Conservation (phyloP, 2,888 invertebrate genomes). For the Blera fallax region DNA sequence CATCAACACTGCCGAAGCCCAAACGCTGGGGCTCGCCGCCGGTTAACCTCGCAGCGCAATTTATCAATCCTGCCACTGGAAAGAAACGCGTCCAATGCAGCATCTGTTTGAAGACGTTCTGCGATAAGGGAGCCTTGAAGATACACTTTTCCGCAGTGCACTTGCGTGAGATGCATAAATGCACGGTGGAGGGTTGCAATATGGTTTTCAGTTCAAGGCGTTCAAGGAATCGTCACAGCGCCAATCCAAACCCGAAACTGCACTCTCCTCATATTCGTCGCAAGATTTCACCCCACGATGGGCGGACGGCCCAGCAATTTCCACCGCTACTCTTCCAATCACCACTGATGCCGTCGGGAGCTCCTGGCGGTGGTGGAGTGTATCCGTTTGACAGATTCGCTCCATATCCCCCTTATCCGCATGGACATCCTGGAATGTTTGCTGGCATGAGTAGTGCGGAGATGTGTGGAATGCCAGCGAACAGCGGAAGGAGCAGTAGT, state of each 20-base stretch:
- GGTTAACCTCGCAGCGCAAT: conserved; percentile 91
- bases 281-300: conserved; percentile 96
- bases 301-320: conserved; percentile 89
- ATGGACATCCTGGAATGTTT: conserved; percentile 50
- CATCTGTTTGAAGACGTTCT: conserved; percentile 98
- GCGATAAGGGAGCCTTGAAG: conserved; percentile 99
- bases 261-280: conserved; percentile 97
- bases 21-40: conserved; percentile 88
- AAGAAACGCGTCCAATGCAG: conserved; percentile 99
- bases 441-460: conserved; percentile 21
- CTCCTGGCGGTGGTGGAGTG: conserved; percentile 84
- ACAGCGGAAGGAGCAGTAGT: conserved; percentile 74
- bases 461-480: conserved; percentile 27
- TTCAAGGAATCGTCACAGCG: conserved; percentile 96
- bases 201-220: conserved; percentile 99
- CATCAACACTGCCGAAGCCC: conserved; percentile 78
- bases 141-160: conserved; percentile 99
- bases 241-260: conserved; percentile 97
- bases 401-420: conserved; percentile 45
- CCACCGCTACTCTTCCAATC: conserved; percentile 87
- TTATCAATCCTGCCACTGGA: conserved; percentile 94
- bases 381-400: conserved; percentile 83
- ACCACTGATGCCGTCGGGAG: conserved; percentile 80
- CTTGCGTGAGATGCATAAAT: conserved; percentile 98
- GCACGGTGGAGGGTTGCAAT: conserved; percentile 98